These are phyloP conservation scores for Acrossocheilus wenchowensis DNA, from an alignment of 2,797 vertebrate genomes.

Conservation along the genomic window DNA sequence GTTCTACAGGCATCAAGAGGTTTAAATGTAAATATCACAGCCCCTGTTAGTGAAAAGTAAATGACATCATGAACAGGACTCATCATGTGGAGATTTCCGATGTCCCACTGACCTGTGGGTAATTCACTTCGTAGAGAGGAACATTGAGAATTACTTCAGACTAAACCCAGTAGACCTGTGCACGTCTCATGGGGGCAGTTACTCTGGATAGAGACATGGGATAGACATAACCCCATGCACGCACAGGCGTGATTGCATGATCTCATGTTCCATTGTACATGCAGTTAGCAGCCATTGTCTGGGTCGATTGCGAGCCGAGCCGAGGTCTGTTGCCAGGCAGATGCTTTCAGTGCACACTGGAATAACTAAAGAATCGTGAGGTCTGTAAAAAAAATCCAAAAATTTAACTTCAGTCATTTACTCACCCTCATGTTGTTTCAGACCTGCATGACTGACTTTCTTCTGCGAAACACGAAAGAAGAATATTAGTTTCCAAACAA, in stretches of 20 bases:
- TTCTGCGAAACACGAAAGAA: neutral
- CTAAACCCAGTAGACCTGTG: constrained; percentile 44
- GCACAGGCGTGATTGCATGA: constrained; percentile 41
- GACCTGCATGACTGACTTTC: neutral
- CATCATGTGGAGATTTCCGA: constrained; percentile 47
- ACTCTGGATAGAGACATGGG: constrained; percentile 48
- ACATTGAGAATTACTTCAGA: constrained; percentile 57
- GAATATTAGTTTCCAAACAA: neutral
- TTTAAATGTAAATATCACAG: constrained; percentile 50
- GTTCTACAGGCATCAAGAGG: constrained; percentile 25
- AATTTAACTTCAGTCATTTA: neutral
- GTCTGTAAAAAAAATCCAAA: constrained; percentile 35
- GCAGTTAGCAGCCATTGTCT: constrained; percentile 36
- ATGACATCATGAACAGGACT: constrained; percentile 59
- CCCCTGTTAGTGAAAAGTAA: constrained; percentile 48
- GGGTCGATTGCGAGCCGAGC: constrained; percentile 4
- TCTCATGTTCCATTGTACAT: constrained; percentile 48
- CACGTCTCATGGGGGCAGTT: constrained; percentile 49
- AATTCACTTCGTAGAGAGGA: constrained; percentile 56
- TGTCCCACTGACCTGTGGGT: constrained; percentile 56
- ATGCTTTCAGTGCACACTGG: constrained; percentile 18
- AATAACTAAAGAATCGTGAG: constrained; percentile 19
- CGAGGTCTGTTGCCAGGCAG: neutral
- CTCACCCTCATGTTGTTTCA: neutral
- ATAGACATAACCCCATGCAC: constrained; percentile 39